Evolutionary conservation across 1,140 invertebrate species (phyloP).

Genomic region (Drosophila aff.): DNA sequence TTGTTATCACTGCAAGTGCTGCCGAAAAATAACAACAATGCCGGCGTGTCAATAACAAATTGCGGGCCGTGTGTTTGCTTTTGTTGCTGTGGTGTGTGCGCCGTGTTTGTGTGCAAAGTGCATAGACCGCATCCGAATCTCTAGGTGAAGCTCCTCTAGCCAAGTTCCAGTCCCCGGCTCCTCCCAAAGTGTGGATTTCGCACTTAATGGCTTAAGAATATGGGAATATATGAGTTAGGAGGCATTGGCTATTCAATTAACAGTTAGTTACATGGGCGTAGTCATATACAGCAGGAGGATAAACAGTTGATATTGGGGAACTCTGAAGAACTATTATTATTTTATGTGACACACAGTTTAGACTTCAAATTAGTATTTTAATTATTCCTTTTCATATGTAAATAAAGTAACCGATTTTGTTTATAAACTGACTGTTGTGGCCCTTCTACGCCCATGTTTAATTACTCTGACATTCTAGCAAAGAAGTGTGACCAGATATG

Average conservation of each 20-base stretch:
- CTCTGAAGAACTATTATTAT: neutral
- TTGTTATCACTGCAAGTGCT: conserved; percentile 26
- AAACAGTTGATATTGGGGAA: neutral
- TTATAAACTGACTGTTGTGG: too few species aligned
- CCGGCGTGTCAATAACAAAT: conserved; percentile 23
- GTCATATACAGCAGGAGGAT: neutral
- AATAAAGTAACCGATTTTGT: neutral
- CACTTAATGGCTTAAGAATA: conserved; percentile 29
- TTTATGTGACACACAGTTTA: neutral
- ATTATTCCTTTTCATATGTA: too few species aligned
- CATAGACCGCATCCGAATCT: conserved; percentile 51
- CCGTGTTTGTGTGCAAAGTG: conserved; percentile 54
- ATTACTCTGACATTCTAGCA: neutral
- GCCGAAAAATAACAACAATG: conserved; percentile 28
- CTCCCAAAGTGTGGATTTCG: conserved; percentile 34
- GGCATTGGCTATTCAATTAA: conserved; percentile 29
- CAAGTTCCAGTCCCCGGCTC: conserved; percentile 4
- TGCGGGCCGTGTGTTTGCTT: conserved; percentile 34
- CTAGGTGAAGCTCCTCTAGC: conserved; percentile 5
- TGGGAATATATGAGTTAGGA: neutral
- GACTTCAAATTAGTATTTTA: too few species aligned
- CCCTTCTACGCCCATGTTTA: neutral
- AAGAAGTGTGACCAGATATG: conserved; percentile 25
- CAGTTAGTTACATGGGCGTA: conserved; percentile 16
- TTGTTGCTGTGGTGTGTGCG: conserved; percentile 6